Evolutionary conservation across 2,888 invertebrate species (phyloP), one percentile per base, ranked within the genome.

Genomic region (Acronicta alni): DNA sequence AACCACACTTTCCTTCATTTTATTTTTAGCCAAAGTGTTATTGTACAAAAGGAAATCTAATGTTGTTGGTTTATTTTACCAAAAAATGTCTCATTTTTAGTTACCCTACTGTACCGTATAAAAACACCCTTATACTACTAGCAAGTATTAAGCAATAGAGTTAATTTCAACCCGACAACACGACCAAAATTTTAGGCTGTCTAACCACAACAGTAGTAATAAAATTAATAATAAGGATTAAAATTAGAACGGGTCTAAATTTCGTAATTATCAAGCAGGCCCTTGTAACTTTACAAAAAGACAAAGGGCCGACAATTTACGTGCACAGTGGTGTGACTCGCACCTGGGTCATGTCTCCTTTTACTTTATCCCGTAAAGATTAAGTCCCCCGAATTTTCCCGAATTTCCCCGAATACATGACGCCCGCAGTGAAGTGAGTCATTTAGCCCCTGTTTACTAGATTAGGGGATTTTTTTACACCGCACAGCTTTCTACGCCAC

Each of bases 261-360:
- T 87, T 84, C 82, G 86, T 90, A 90, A 91, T 92, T 89, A 90
- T 88, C 81, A 82, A 77, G 81, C 78, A 80, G 77, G 82, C 81
- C 81, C 47, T 7, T 43, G 80, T 80, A 78, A 79, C 84, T 81
- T 84, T 84, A 85, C 84, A 86, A 88, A 87, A 89, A 90, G 86
- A 89, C 89, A 88, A 88, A 88, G 89, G 88, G 87, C 87, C 77
- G 80, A 67, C 86, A 89, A 90, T 90, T 91, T 90, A 86, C 89
- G 87, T 80, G 76, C 86, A 85, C 80, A 82, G 85, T 83, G 81
- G 78, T 80, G 80, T 80, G 85, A 79, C 83, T 86, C 86, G 82
- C 93, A 93, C 93, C 93, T 94, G 93, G 91, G 93, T 90, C 92
- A 86, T 92, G 93, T 92, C 93, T 90, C 89, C 92, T 92, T 91